Conservation (phyloP, 2,797 vertebrate species). For the Hyperoplus lanceolatus region DNA sequence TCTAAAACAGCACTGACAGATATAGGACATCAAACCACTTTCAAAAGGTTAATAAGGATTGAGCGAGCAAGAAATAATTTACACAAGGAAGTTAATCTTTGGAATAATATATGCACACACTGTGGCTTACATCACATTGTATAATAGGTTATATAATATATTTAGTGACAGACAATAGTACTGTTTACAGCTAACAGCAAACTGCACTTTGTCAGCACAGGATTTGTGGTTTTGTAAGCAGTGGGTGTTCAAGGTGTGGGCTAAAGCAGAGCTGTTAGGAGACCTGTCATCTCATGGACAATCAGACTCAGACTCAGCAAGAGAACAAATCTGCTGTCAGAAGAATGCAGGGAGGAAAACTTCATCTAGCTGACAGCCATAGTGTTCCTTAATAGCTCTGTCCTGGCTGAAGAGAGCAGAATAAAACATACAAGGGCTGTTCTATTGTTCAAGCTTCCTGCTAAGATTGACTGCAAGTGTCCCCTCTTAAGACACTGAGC, state of each 20-base stretch:
- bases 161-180: background rate
- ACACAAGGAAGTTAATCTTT: background rate
- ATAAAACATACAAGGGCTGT: conserved; percentile 58
- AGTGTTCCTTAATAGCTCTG: conserved; percentile 66
- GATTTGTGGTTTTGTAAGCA: conserved; percentile 46
- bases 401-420: conserved; percentile 56
- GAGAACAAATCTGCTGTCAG: conserved; percentile 75
- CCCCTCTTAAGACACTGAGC: conserved; percentile 48
- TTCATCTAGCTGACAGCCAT: conserved; percentile 66
- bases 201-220: conserved; percentile 33
- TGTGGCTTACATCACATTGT: background rate
- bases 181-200: conserved; percentile 11
- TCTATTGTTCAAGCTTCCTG: conserved; percentile 57
- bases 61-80: background rate
- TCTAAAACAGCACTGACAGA: background rate
- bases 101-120: background rate
- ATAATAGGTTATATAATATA: background rate
- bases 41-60: background rate
- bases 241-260: conserved; percentile 42
- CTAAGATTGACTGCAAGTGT: conserved; percentile 52
- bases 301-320: conserved; percentile 59
- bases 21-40: background rate
- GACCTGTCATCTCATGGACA: conserved; percentile 69
- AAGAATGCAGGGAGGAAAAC: conserved; percentile 57
- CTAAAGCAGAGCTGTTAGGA: conserved; percentile 60